Conservation (phyloP, 2,888 invertebrate genomes). For the Deilephila porcellus region DNA sequence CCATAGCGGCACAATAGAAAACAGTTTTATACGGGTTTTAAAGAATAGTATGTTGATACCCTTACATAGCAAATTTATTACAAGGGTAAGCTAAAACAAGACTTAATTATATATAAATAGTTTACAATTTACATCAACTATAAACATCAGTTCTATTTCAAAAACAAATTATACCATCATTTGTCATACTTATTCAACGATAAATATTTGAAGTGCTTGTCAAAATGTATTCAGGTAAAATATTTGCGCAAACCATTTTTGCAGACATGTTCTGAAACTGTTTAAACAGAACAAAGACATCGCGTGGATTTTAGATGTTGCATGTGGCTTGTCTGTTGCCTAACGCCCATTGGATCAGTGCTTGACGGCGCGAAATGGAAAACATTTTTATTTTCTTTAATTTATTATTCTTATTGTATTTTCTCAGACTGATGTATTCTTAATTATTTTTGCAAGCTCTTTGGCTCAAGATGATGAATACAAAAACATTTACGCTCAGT, state of each 20-base stretch:
- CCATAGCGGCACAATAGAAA: too few relatives aligned
- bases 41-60: too few relatives aligned
- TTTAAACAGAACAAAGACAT: slow-evolving; percentile 7
- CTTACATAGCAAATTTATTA: too few relatives aligned
- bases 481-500: neutral
- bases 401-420: neutral
- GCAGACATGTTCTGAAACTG: neutral
- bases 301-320: neutral
- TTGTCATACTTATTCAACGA: too few relatives aligned
- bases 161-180: too few relatives aligned
- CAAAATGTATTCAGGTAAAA: neutral
- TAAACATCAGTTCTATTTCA: too few relatives aligned
- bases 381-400: neutral
- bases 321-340: neutral
- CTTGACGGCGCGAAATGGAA: neutral
- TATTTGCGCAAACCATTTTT: neutral
- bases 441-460: neutral
- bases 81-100: too few relatives aligned
- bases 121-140: too few relatives aligned
- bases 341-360: neutral
- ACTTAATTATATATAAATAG: too few relatives aligned
- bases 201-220: too few relatives aligned
- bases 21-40: too few relatives aligned
- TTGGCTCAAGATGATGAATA: neutral
- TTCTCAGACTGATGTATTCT: neutral